phyloP scores from a whole-genome alignment of 2,888 invertebrate genomes.

The Hydriomena furcata region DNA sequence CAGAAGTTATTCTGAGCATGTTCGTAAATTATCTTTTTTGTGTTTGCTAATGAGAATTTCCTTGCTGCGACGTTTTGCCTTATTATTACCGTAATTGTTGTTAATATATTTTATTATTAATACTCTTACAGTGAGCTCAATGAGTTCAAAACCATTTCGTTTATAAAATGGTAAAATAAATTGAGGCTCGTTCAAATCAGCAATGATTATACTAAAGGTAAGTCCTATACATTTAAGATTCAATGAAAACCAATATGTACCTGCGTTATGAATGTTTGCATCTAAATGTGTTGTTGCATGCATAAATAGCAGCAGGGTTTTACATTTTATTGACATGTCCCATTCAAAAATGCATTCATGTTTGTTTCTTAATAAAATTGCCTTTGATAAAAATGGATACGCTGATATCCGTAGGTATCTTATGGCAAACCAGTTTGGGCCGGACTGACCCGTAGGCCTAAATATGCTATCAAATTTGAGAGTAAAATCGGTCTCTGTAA shows the following conservation, averaged over 20 bases:
- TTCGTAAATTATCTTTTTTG: no score
- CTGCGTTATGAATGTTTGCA: slow-evolving; percentile 13
- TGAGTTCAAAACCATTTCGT: no score
- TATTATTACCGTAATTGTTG: no score
- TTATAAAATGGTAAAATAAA: background rate
- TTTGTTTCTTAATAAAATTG: slow-evolving; percentile 15
- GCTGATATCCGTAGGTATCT: background rate
- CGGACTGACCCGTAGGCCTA: slow-evolving; percentile 17
- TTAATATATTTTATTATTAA: no score
- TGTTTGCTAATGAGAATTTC: no score
- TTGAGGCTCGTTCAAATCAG: background rate
- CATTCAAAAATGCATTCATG: slow-evolving; percentile 12
- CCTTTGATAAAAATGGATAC: slow-evolving; percentile 3
- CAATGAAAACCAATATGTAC: slow-evolving; percentile 12
- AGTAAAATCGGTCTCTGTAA: slow-evolving; percentile 4
- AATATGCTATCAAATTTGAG: slow-evolving; percentile 20
- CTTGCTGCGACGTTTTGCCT: no score
- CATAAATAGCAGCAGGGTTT: slow-evolving; percentile 10
- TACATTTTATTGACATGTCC: slow-evolving; percentile 20
- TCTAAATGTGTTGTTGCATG: slow-evolving; percentile 18
- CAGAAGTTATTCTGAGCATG: no score
- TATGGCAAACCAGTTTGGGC: background rate
- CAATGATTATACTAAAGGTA: background rate
- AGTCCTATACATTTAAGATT: slow-evolving; percentile 3
- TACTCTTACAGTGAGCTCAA: no score